Evolutionary conservation across 1,140 invertebrate species (phyloP).

Genomic region (Brachionus angularis): DNA sequence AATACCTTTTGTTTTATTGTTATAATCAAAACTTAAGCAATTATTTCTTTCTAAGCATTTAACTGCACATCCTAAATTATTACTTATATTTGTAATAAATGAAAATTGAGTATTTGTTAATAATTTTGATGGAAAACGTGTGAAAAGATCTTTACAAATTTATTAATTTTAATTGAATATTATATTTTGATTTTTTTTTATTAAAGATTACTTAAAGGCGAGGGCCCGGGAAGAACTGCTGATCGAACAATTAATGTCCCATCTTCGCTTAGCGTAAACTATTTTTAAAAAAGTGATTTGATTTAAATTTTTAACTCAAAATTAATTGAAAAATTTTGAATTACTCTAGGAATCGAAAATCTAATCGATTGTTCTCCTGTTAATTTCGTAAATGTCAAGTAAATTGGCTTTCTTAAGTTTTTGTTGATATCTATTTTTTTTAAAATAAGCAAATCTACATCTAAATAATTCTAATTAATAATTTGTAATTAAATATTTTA

Average conservation of each 20-base stretch:
- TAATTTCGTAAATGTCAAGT: not conserved
- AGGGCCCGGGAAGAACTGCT: constrained; percentile 1
- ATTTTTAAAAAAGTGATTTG: not conserved
- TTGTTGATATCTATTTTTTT: not conserved
- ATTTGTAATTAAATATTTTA: not conserved
- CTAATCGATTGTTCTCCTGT: not conserved
- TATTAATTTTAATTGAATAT: not conserved
- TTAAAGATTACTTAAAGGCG: not conserved
- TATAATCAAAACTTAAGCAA: constrained; percentile 40
- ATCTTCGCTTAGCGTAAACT: not conserved
- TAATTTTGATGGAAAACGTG: constrained; percentile 2
- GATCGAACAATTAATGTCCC: constrained; percentile 17
- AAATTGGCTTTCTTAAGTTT: not conserved
- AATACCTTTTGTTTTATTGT: not conserved
- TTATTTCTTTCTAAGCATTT: constrained; percentile 1
- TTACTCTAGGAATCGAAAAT: not conserved
- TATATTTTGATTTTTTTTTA: not conserved
- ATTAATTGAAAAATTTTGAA: not conserved
- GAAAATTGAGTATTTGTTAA: constrained; percentile 1
- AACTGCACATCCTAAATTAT: not conserved
- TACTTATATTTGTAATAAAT: not conserved
- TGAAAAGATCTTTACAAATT: constrained; percentile 6
- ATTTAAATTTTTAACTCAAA: not conserved
- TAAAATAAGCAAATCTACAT: not conserved
- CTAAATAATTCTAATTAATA: not conserved